A percentile compares a stretch with the other conserved stretches of the same genome.
Conservation (phyloP, 2,797 vertebrate species). For the Rhinoraja longicauda region DNA sequence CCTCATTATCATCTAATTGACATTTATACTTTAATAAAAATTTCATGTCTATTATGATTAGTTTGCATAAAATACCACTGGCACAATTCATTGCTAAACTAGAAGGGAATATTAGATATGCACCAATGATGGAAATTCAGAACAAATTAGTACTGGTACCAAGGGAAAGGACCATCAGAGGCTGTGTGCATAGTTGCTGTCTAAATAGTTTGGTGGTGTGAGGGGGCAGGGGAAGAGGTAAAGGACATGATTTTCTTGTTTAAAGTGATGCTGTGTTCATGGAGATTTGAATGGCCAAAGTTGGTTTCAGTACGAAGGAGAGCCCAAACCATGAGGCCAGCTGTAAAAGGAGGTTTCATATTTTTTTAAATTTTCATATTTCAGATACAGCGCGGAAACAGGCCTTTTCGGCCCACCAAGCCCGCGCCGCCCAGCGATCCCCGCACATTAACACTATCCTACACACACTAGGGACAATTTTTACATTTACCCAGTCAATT, state of each 20-base stretch:
- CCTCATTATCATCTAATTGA: constrained; percentile 32
- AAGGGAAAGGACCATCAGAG: constrained; percentile 2
- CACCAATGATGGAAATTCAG: constrained; percentile 27
- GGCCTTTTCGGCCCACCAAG: too few species aligned
- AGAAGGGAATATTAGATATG: constrained; percentile 8
- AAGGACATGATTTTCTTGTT: background rate
- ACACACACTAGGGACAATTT: too few species aligned
- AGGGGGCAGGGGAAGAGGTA: too few species aligned
- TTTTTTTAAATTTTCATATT: too few species aligned
- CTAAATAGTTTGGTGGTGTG: too few species aligned
- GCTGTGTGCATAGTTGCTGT: background rate
- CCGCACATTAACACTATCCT: too few species aligned
- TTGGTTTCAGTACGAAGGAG: background rate
- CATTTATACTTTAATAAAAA: constrained; percentile 2
- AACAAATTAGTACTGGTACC: background rate
- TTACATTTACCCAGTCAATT: too few species aligned
- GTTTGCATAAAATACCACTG: constrained; percentile 27
- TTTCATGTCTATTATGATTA: constrained; percentile 11
- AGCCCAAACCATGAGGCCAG: background rate
- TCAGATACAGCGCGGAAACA: too few species aligned
- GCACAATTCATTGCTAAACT: constrained; percentile 5
- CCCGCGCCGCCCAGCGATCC: too few species aligned
- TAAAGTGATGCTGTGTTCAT: background rate
- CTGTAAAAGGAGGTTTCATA: too few species aligned
- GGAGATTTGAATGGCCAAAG: background rate